These are phyloP conservation scores for human (Homo sapiens) DNA, from an alignment of 2,113 vertebrate species.

Conservation along the genomic window DNA sequence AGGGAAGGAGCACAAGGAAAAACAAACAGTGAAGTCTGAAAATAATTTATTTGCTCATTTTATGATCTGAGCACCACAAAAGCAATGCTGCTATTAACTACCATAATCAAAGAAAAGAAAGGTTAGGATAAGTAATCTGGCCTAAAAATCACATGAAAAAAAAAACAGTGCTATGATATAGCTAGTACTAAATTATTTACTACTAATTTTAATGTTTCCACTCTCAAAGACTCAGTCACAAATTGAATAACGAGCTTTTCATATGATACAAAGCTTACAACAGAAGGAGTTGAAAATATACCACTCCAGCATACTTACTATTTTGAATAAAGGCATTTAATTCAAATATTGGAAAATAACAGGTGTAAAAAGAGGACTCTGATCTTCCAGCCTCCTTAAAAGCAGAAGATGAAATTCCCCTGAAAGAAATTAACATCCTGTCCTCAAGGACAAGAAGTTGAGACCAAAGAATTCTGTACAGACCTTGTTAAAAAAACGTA, in stretches of 20 bases:
- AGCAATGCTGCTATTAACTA: background rate
- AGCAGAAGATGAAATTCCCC: background rate
- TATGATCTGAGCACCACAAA: background rate
- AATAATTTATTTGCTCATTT: background rate
- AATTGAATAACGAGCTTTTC: background rate
- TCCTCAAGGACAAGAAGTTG: background rate
- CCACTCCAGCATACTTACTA: background rate
- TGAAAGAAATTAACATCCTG: background rate
- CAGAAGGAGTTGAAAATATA: background rate
- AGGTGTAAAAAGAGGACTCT: background rate
- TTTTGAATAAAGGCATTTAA: background rate
- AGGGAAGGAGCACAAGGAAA: background rate
- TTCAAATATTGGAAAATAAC: background rate
- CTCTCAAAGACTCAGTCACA: background rate
- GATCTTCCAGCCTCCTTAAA: background rate
- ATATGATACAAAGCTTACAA: background rate
- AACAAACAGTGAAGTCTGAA: background rate
- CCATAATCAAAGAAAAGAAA: background rate
- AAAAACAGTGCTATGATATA: background rate
- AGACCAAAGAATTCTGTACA: background rate
- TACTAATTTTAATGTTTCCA: slow-evolving; percentile 12
- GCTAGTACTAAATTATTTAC: background rate
- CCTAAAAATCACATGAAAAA: background rate
- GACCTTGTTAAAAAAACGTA: background rate
- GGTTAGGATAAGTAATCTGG: background rate